These are phyloP conservation scores for Sinocyclocheilus rhinocerous DNA, from an alignment of 2,113 vertebrate genomes.

Conservation along the genomic window DNA sequence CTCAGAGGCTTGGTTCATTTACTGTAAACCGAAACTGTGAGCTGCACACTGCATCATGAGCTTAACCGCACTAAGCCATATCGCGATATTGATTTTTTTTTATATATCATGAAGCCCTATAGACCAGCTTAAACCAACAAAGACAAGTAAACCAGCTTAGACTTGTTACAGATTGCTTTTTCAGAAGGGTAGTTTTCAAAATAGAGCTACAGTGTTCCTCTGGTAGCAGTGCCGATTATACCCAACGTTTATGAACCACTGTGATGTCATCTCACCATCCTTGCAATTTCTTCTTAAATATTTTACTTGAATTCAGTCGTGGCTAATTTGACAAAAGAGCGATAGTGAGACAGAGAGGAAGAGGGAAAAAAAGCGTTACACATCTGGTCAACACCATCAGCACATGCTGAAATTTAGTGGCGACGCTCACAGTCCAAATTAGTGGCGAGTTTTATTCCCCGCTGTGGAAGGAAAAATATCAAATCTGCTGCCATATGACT, in stretches of 20 bases:
- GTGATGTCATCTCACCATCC: background rate
- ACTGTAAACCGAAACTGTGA: background rate
- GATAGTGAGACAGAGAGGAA: conserved; percentile 15
- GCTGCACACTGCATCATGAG: background rate
- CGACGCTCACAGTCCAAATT: conserved; percentile 82
- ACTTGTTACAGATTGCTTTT: too few relatives aligned
- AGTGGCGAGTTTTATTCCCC: conserved; percentile 83
- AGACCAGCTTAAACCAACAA: background rate
- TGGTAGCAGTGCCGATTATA: background rate
- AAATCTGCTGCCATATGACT: conserved; percentile 83
- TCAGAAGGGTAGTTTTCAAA: background rate
- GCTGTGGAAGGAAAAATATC: conserved; percentile 84
- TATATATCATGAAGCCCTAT: background rate
- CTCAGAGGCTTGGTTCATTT: background rate
- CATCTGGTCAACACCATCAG: conserved; percentile 76
- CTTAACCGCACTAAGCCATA: background rate
- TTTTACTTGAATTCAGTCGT: background rate
- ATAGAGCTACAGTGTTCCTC: background rate
- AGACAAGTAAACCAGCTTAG: background rate
- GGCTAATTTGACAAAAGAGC: conserved; percentile 27
- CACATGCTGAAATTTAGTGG: conserved; percentile 80
- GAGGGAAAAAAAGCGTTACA: conserved; percentile 64
- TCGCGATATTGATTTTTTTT: background rate
- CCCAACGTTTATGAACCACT: background rate
- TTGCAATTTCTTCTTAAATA: background rate